These are phyloP conservation scores for Danio albolineatus DNA, from an alignment of 2,797 vertebrate species.

Conservation along the genomic window DNA sequence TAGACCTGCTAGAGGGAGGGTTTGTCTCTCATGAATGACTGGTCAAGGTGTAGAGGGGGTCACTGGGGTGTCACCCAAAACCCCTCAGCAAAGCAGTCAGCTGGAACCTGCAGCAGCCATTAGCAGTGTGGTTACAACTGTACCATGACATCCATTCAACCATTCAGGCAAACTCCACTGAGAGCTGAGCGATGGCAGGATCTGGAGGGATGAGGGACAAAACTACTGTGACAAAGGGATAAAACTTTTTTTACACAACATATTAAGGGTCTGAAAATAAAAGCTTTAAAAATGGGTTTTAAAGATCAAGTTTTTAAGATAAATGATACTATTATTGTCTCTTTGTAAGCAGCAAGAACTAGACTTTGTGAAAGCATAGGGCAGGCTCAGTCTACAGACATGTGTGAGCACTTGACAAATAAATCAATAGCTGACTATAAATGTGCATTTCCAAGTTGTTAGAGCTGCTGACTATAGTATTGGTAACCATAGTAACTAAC, in stretches of 20 bases:
- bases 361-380: too few species aligned
- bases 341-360: too few species aligned
- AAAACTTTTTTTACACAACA: not conserved
- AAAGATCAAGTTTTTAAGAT: too few species aligned
- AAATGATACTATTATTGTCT: too few species aligned
- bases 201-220: slow-evolving; percentile 19
- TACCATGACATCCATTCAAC: slow-evolving; percentile 64
- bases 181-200: slow-evolving; percentile 44
- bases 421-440: too few species aligned
- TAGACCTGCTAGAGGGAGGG: not conserved
- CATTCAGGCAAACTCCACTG: slow-evolving; percentile 34
- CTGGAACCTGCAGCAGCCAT: slow-evolving; percentile 68
- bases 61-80: slow-evolving; percentile 15
- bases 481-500: too few species aligned
- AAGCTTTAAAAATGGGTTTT: too few species aligned
- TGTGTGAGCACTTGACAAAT: too few species aligned
- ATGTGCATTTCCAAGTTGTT: too few species aligned
- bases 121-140: slow-evolving; percentile 61
- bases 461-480: too few species aligned
- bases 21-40: slow-evolving; percentile 1
- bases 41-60: slow-evolving; percentile 2
- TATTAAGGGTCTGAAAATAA: not conserved
- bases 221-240: slow-evolving; percentile 22
- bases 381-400: too few species aligned
- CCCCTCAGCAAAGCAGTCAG: slow-evolving; percentile 54